Evolutionary conservation across 2,888 invertebrate genomes (phyloP), one percentile per base, ranked within the genome.

Genomic region (Cylindroiulus punctatus): DNA sequence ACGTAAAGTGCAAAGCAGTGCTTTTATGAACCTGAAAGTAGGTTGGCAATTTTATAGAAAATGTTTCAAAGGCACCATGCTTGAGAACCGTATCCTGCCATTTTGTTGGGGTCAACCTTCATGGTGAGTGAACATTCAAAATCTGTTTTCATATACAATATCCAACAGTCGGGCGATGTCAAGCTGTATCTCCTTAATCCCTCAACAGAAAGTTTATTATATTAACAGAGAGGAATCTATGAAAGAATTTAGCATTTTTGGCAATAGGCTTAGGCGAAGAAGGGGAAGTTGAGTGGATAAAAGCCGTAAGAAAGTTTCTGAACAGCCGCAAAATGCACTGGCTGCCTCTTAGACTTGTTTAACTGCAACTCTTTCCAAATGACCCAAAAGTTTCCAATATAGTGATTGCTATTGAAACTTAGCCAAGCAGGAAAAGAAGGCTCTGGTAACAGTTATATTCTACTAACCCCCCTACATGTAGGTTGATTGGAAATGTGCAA

Each of bases 111-210:
- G 65, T 65, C 65, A 65, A 12, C 12, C 65, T 65, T 65, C 65
- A 65, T 26, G 65, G 65, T 65, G 26, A 65, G 26, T 65, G 65
- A 65, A 65, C 65, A 65, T 65, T 65, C 12, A 65, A 65, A 65
- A 65, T 65, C 26, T 0, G 65, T 65, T 65, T 65, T 65, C 65
- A 26, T 65, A 26, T 65, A 65, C 65, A 10, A 26, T 65, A 26
- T 65, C 65, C 65, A 65, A 65, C 65, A 65, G 52, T 52, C n/a
- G 14, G 2, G n/a, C n/a, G 52, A 65, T 26, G 26, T 65, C 65
- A 65, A 65, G 65, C 26, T 65, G 65, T 65, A 65, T 65, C 65
- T 65, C 26, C 65, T 65, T 65, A 65, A 65, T 65, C 65, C 65
- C 26, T 65, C 65, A n/a, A 57, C 22, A 4, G 22, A 57, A 17